Percentiles rank a stretch among this genome's conserved stretches.
These are phyloP conservation scores for Apostichopus japonicus DNA, from an alignment of 35 echinoderm and acorn worm genomes.

Conservation along the genomic window DNA sequence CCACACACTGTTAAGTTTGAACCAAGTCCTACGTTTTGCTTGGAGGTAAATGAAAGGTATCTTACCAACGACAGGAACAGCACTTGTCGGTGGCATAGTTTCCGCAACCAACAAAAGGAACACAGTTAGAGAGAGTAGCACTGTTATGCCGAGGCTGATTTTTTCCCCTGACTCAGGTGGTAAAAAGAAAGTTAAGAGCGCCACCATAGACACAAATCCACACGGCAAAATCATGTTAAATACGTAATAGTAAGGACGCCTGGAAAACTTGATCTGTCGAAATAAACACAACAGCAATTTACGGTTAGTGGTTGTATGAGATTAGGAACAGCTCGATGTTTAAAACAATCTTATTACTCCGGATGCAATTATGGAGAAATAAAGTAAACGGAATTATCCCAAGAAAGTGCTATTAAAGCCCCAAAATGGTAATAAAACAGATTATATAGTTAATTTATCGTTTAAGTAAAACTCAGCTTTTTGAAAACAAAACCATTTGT, in stretches of 20 bases:
- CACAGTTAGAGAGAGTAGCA: slow-evolving; percentile 85
- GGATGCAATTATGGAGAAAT: too few relatives aligned
- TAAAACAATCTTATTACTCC: too few relatives aligned
- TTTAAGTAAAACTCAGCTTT: too few relatives aligned
- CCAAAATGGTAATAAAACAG: too few relatives aligned
- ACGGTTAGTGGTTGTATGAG: too few relatives aligned
- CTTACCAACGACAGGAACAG: slow-evolving; percentile 86
- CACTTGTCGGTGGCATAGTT: slow-evolving; percentile 93
- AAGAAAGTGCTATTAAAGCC: too few relatives aligned
- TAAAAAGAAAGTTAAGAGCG: slow-evolving; percentile 90
- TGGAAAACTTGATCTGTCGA: slow-evolving; percentile 66
- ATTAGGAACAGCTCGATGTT: too few relatives aligned
- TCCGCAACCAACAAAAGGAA: slow-evolving; percentile 90
- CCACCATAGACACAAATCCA: slow-evolving; percentile 87
- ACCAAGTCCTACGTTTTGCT: too few relatives aligned
- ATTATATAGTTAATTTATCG: too few relatives aligned
- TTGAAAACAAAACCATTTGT: too few relatives aligned
- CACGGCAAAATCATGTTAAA: slow-evolving; percentile 91
- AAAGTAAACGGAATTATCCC: too few relatives aligned
- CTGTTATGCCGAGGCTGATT: slow-evolving; percentile 90
- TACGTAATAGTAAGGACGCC: slow-evolving; percentile 88
- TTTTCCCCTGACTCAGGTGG: slow-evolving; percentile 95
- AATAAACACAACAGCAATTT: not conserved
- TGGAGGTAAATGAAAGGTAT: not conserved
- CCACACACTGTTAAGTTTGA: too few relatives aligned